These are phyloP conservation scores for Tetramorium simillimum DNA, from an alignment of 1,140 invertebrate genomes.

Conservation along the genomic window DNA sequence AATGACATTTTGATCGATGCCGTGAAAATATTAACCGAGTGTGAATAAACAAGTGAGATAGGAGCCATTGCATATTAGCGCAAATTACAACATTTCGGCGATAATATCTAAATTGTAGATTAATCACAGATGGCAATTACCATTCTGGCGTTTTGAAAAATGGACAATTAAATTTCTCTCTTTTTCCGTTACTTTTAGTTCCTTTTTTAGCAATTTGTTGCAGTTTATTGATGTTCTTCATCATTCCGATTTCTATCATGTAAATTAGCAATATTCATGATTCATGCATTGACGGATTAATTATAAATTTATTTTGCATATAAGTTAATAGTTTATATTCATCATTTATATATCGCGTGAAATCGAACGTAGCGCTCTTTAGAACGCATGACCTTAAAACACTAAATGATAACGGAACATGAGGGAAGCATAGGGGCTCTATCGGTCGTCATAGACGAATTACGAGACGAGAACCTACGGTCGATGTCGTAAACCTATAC, in stretches of 20 bases:
- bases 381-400: constrained; percentile 1
- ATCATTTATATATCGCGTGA: background rate
- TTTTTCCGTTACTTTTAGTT: background rate
- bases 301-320: background rate
- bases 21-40: constrained; percentile 10
- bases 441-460: constrained; percentile 63
- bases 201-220: background rate
- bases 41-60: constrained; percentile 8
- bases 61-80: background rate
- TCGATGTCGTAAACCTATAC: constrained; percentile 60
- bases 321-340: background rate
- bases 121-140: background rate
- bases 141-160: background rate
- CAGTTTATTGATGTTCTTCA: background rate
- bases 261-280: background rate
- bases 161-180: background rate
- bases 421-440: constrained; percentile 65
- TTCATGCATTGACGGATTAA: background rate
- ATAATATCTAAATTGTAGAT: background rate
- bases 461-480: constrained; percentile 57
- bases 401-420: constrained; percentile 45
- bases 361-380: background rate
- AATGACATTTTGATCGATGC: constrained; percentile 27
- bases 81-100: background rate
- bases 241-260: background rate